Evolutionary conservation across 2,113 vertebrate genomes (phyloP), one percentile per base, ranked within the genome.

Genomic region (Ovis canadensis): DNA sequence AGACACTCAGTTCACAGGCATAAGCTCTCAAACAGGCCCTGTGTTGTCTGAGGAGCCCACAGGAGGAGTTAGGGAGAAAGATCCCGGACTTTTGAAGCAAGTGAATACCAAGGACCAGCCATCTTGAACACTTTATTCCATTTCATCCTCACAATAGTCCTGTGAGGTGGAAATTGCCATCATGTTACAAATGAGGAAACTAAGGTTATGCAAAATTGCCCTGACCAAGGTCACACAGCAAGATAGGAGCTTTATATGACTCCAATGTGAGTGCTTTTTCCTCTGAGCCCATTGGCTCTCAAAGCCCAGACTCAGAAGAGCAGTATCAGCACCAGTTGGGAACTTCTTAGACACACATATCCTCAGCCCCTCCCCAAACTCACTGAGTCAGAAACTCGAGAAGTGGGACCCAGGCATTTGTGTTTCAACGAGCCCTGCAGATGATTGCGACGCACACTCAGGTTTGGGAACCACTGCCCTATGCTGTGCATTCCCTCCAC

Each of bases 151-250:
- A 50, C 59, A 92, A 80, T 8, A 84, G 45, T 60, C 59, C 88
- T 52, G 3, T 17, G 54, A 85, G 10, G 33, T 52, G 43, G 52
- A 43, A 36, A 71, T 8, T 31, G 13, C 74, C 88, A 81, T 27
- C 48, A 77, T 59, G 77, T 64, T 96, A 33, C 48, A 89, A 93
- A 92, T 31, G 31, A 95, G 90, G 55, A 93, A 85, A 45, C 31
- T 48, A 31, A 94, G n/a, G n/a, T 71, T 84, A 62, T 25, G 19
- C 67, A 64, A 55, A 54, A 25, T 27, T 33, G 43, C 78, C 14
- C 54, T 50, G 33, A 83, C 40, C 31, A 55, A 55, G 80, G n/a
- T 88, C 85, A 67, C 50, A 36, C 1, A 67, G 45, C n/a, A 92
- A 81, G 36, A 43, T 1, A 52, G 19, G 55, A 96, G 23, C 29